Percentiles rank a stretch among this genome's conserved stretches.
Evolutionary conservation across 2,888 invertebrate genomes (phyloP).

Genomic region (Conchocele bisecta): DNA sequence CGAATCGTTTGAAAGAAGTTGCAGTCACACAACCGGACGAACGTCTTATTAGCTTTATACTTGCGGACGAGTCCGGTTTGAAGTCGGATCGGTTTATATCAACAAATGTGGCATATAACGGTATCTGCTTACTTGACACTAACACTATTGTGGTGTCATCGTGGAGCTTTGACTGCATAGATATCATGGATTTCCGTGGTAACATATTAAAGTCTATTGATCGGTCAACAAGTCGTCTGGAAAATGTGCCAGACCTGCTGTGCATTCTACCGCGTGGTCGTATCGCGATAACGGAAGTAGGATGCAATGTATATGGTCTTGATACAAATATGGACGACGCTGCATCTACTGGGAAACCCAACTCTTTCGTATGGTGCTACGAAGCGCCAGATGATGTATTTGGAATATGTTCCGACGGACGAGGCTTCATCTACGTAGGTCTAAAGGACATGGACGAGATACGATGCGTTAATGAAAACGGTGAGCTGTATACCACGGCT

Average conservation of each 20-base stretch:
- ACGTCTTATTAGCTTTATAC: slow-evolving; percentile 3
- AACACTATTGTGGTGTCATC: slow-evolving; percentile 1
- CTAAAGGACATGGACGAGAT: slow-evolving; percentile 2
- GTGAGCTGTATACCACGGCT: not conserved
- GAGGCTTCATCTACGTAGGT: slow-evolving; percentile 9
- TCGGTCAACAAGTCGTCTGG: not conserved
- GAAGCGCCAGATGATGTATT: not conserved
- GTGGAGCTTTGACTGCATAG: slow-evolving; percentile 4
- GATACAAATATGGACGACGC: not conserved
- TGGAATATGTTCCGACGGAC: not conserved
- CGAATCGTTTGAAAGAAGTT: not conserved
- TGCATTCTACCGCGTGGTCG: not conserved
- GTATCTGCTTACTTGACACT: not conserved
- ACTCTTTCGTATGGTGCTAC: slow-evolving; percentile 3
- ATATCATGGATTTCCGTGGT: slow-evolving; percentile 7
- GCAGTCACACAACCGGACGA: slow-evolving; percentile 12
- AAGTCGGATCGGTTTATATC: not conserved
- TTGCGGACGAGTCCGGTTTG: not conserved
- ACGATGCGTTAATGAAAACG: not conserved
- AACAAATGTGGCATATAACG: slow-evolving; percentile 5
- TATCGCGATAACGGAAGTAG: slow-evolving; percentile 7
- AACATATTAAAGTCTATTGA: not conserved
- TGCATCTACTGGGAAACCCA: not conserved
- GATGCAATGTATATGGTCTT: no score
- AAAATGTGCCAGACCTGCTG: slow-evolving; percentile 7